Evolutionary conservation across 2,797 vertebrate species (phyloP), one percentile per base, ranked within the genome.

Genomic region (Syngnathus rostellatus): DNA sequence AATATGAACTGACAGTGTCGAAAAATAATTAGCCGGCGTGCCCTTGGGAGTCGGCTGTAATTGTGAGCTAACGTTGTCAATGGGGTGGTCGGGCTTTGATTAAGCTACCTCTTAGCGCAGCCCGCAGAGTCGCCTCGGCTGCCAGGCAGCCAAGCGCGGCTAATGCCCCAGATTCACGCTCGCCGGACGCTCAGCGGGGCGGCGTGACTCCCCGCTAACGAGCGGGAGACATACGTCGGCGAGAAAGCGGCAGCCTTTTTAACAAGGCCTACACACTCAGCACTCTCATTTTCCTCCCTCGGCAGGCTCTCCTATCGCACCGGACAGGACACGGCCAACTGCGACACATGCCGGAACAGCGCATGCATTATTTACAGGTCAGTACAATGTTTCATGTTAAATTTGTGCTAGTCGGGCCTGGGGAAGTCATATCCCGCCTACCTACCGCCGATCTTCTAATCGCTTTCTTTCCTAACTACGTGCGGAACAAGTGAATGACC

Each of bases 351-450:
- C 92, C 94, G 97, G 92, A 98, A 99, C 94, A 98, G 96, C 75
- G 96, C 97, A 43, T 98, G 97, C 79, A 97, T 99, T 81, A 98
- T 98, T 93, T 99, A 99, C 84, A 99, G 97, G 97, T 98, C 81
- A 68, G 55, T 62, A 25, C 4, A 25, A 7, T 53, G 60, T 76
- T 73, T 39, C 68, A 71, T 68, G 65, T 60, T 43, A 63, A 72
- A 17, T 63, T 53, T 51, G 58, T 67, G 66, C 53, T 60, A 72
- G 69, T 72, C 63, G 40, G 65, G 60, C 63, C 59, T 14, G 57
- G n/a, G 69, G 64, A 64, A 17, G 54, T 43, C 21, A 51, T 17
- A 0, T 58, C 7, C 55, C 2, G 1, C 64, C 41, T 68, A 43
- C 50, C 45, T 68, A 43, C 50, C 45, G 67, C 58, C 68, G 65